phyloP scores from a whole-genome alignment of 2,888 invertebrate species.

The Drosophila neonasuta region DNA sequence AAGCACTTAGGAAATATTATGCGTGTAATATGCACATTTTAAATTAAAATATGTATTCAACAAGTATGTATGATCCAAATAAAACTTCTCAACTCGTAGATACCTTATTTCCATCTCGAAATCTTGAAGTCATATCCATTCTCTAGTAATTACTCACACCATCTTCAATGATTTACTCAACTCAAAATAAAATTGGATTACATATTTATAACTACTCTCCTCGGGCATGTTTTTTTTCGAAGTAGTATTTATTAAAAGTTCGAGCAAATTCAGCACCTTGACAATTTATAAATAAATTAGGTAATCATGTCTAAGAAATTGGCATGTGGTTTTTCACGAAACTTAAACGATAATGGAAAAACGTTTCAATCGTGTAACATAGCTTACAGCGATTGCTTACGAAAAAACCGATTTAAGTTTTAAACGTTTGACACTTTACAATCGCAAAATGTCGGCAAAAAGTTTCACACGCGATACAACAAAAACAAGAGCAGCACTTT shows the following conservation, averaged over 20 bases:
- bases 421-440: conserved; percentile 75
- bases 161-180: no score
- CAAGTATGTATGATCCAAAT: not conserved
- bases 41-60: not conserved
- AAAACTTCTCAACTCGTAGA: not conserved
- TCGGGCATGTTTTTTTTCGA: not conserved
- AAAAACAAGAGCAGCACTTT: conserved; percentile 42
- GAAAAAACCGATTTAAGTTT: conserved; percentile 71
- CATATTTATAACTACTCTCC: not conserved
- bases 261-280: conserved; percentile 41
- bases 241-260: conserved; percentile 13
- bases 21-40: not conserved
- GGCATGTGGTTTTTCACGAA: conserved; percentile 28
- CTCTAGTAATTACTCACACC: no score
- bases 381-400: conserved; percentile 21
- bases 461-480: conserved; percentile 63
- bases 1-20: conserved; percentile 17
- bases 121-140: no score
- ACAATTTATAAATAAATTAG: conserved; percentile 31
- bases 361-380: conserved; percentile 34
- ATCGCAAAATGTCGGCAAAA: conserved; percentile 73
- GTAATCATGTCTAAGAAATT: conserved; percentile 1
- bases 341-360: conserved; percentile 57
- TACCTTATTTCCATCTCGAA: not conserved
- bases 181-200: not conserved